These are phyloP conservation scores for Acinonyx jubatus DNA, from an alignment of 2,113 vertebrate species.

Conservation along the genomic window DNA sequence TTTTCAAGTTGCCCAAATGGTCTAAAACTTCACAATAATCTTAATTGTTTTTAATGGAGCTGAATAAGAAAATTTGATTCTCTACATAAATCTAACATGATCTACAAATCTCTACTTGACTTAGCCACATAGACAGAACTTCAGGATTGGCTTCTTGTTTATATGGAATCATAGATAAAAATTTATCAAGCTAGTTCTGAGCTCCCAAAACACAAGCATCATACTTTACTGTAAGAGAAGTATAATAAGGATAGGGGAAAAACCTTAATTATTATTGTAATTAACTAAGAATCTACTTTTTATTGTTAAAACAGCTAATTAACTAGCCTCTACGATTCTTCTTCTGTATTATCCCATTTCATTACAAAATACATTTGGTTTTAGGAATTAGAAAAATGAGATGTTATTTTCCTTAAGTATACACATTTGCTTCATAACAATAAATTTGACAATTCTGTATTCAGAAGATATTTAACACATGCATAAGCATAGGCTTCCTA, in stretches of 20 bases:
- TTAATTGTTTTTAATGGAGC: not conserved
- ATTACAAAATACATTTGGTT: slow-evolving; percentile 12
- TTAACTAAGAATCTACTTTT: slow-evolving; percentile 2
- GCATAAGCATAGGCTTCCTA: not conserved
- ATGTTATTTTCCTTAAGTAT: slow-evolving; percentile 13
- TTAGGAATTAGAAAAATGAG: slow-evolving; percentile 30
- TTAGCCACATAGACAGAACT: not conserved
- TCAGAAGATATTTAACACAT: not conserved
- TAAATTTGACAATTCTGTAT: not conserved
- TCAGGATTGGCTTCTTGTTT: slow-evolving; percentile 2
- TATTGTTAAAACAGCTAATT: slow-evolving; percentile 3
- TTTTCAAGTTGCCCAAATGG: slow-evolving; percentile 39
- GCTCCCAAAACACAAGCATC: not conserved
- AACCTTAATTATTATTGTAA: not conserved
- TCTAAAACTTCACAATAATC: not conserved
- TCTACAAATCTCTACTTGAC: not conserved
- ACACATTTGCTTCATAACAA: slow-evolving; percentile 1
- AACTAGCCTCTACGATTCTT: not conserved
- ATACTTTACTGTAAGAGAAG: not conserved
- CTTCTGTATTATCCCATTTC: not conserved
- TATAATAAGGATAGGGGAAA: not conserved
- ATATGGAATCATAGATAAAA: not conserved
- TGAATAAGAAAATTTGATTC: not conserved
- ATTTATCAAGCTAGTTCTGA: not conserved
- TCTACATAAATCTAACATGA: not conserved